Conservation (phyloP, 1,140 invertebrate genomes). For the Ectropis grisescens region DNA sequence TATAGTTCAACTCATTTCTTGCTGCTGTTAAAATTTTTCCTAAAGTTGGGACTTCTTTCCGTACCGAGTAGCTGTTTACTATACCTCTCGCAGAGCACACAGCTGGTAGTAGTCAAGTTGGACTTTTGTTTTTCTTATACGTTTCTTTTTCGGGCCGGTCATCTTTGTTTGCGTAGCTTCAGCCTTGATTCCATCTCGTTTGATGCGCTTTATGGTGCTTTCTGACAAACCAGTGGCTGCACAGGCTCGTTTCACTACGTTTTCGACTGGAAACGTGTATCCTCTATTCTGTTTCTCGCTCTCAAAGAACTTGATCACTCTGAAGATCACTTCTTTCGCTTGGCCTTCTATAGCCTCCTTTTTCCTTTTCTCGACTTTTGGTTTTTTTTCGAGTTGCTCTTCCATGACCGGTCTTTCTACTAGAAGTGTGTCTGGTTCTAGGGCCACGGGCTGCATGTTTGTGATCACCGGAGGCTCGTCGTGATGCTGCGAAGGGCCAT, state of each 20-base stretch:
- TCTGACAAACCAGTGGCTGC: conserved; percentile 55
- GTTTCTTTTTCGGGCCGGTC: conserved; percentile 54
- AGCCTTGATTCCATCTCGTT: conserved; percentile 46
- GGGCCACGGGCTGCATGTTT: neutral
- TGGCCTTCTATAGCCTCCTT: conserved; percentile 58
- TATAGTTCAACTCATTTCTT: conserved; percentile 49
- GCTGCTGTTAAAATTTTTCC: conserved; percentile 54
- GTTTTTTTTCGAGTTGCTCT: conserved; percentile 21
- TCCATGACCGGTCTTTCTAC: conserved; percentile 14
- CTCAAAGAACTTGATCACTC: conserved; percentile 61
- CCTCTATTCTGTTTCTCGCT: conserved; percentile 60
- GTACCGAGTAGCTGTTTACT: conserved; percentile 44
- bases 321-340: conserved; percentile 54
- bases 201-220: conserved; percentile 58
- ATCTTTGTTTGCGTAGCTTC: conserved; percentile 60
- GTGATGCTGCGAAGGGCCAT: too few relatives aligned
- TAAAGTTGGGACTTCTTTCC: conserved; percentile 55
- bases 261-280: conserved; percentile 56
- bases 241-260: conserved; percentile 54
- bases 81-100: conserved; percentile 45
- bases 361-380: conserved; percentile 35
- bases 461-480: too few relatives aligned
- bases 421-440: conserved; percentile 10
- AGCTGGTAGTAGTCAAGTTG: conserved; percentile 58
- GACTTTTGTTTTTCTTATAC: conserved; percentile 54